These are phyloP conservation scores for Beroe ovata DNA, from an alignment of 37 sponge, comb jelly and placozoan species.

Conservation along the genomic window DNA sequence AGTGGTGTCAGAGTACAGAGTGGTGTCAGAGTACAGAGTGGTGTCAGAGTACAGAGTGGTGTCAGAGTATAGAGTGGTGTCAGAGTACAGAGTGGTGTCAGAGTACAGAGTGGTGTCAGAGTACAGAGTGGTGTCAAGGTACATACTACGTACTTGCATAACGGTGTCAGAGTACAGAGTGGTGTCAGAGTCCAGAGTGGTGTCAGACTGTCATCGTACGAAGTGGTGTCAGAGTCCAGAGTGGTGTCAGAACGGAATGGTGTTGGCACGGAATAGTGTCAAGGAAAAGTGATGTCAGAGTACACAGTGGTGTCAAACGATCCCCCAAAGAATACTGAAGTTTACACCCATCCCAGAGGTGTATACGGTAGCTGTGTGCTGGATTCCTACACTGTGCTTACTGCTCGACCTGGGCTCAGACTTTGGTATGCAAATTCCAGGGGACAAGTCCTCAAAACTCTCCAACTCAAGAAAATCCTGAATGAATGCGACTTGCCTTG, in stretches of 20 bases:
- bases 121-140: neutral
- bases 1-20: neutral
- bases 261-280: neutral
- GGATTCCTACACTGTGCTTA: slow-evolving; percentile 24
- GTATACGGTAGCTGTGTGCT: slow-evolving; percentile 29
- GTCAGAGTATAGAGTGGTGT: neutral
- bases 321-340: neutral
- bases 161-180: neutral
- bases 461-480: slow-evolving; percentile 20
- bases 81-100: slow-evolving; percentile 4
- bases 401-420: slow-evolving; percentile 32
- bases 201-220: neutral
- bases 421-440: slow-evolving; percentile 31
- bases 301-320: neutral
- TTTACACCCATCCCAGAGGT: neutral
- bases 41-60: neutral
- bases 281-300: neutral
- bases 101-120: neutral
- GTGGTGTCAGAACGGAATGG: neutral
- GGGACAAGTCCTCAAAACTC: slow-evolving; percentile 20
- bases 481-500: neutral
- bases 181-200: neutral
- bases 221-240: neutral
- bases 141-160: no score
- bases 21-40: neutral